Conservation (phyloP, 2,888 invertebrate species). For the Papilio elwesi region DNA sequence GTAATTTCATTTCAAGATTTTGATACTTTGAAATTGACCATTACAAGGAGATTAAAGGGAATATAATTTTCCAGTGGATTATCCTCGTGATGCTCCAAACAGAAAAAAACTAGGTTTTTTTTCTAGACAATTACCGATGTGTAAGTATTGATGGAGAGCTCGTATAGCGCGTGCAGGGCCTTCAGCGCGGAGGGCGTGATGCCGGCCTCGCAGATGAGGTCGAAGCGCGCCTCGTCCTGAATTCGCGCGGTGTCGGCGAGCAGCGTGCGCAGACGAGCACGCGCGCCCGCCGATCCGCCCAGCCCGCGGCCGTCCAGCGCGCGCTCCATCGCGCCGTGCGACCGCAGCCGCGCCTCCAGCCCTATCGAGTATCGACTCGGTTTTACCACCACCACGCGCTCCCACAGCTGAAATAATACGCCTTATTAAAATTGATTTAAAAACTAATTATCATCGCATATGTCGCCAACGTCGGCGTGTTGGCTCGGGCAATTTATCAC, state of each 20-base stretch:
- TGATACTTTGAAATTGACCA: too few species aligned
- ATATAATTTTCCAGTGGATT: too few species aligned
- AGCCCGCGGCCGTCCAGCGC: constrained; percentile 86
- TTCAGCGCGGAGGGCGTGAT: constrained; percentile 65
- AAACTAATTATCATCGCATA: too few species aligned
- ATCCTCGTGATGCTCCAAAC: too few species aligned
- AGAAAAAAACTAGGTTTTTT: too few species aligned
- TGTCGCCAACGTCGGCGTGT: too few species aligned
- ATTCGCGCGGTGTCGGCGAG: constrained; percentile 87
- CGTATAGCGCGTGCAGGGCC: constrained; percentile 65
- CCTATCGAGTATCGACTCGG: constrained; percentile 73
- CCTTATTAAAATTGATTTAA: too few species aligned
- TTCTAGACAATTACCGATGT: constrained; percentile 61
- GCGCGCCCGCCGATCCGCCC: constrained; percentile 79
- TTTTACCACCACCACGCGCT: constrained; percentile 72
- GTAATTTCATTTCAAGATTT: too few species aligned
- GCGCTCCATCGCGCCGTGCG: constrained; percentile 85
- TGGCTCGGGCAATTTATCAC: too few species aligned
- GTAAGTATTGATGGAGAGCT: constrained; percentile 70
- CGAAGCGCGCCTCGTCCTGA: constrained; percentile 82
- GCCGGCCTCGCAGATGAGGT: constrained; percentile 72
- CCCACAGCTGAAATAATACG: constrained; percentile 86
- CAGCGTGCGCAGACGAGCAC: constrained; percentile 76
- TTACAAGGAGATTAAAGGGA: too few species aligned
- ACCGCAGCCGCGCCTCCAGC: constrained; percentile 87